These are phyloP conservation scores for Elysia crispata DNA, from an alignment of 2,888 invertebrate genomes.

Conservation along the genomic window DNA sequence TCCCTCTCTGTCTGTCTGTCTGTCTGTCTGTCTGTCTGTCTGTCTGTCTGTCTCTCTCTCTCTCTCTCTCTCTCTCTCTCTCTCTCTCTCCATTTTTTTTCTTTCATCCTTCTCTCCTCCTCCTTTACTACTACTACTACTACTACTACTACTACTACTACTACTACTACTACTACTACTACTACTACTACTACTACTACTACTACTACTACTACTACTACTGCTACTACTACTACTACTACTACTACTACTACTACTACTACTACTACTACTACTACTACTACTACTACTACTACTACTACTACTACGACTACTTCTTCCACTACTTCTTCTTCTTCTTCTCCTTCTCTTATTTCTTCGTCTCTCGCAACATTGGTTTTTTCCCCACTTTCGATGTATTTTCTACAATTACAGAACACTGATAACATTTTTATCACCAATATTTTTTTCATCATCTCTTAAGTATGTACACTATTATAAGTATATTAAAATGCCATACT, in stretches of 20 bases:
- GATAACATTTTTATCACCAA: too few species aligned
- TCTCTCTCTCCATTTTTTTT: background rate
- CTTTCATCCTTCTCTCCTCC: too few species aligned
- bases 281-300: background rate
- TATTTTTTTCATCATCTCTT: too few species aligned
- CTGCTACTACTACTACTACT: conserved; percentile 31
- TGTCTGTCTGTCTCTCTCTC: background rate
- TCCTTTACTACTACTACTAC: conserved; percentile 16
- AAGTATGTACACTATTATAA: too few species aligned
- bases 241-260: conserved; percentile 20
- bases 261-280: conserved; percentile 31
- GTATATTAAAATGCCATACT: too few species aligned
- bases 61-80: background rate
- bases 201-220: conserved; percentile 29
- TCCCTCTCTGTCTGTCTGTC: too few species aligned
- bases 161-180: conserved; percentile 27
- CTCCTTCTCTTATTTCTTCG: too few species aligned
- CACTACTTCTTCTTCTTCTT: too few species aligned
- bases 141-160: conserved; percentile 10
- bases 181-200: conserved; percentile 31
- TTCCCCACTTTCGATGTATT: background rate
- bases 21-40: background rate
- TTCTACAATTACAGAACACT: too few species aligned
- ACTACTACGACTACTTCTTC: too few species aligned
- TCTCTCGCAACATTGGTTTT: background rate